Evolutionary conservation across 1,140 invertebrate species (phyloP).

Genomic region (Thalassaphorura encarpata): DNA sequence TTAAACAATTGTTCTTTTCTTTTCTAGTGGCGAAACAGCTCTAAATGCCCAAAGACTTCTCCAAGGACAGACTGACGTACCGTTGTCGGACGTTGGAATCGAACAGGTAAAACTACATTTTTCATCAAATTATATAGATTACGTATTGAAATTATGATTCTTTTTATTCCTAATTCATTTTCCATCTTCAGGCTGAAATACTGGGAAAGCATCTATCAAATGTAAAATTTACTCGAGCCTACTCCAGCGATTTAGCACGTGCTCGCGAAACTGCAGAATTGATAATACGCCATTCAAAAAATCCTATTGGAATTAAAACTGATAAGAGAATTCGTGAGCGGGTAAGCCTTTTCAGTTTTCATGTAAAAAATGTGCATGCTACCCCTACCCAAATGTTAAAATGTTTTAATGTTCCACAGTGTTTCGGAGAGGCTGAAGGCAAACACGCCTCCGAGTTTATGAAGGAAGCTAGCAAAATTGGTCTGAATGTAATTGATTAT

Average conservation of each 20-base stretch:
- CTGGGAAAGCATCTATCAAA: slow-evolving; percentile 12
- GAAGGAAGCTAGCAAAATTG: slow-evolving; percentile 16
- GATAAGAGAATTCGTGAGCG: slow-evolving; percentile 21
- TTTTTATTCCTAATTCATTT: no score
- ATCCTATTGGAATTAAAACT: background rate
- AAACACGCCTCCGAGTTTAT: background rate
- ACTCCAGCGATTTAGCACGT: slow-evolving; percentile 16
- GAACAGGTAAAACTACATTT: slow-evolving; percentile 27
- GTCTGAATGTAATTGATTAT: background rate
- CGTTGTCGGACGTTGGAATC: slow-evolving; percentile 15
- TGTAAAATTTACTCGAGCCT: slow-evolving; percentile 13
- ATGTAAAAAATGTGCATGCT: background rate
- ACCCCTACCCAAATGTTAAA: background rate
- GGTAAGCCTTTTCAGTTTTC: slow-evolving; percentile 3
- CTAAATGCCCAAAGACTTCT: slow-evolving; percentile 18
- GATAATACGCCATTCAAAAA: slow-evolving; percentile 10
- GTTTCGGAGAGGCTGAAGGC: slow-evolving; percentile 25
- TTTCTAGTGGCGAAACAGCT: slow-evolving; percentile 24
- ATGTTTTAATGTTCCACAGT: slow-evolving; percentile 6
- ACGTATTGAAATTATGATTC: no score
- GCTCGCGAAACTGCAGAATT: slow-evolving; percentile 22
- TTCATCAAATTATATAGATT: no score
- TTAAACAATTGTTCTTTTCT: background rate
- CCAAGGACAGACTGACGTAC: slow-evolving; percentile 23
- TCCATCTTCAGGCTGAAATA: slow-evolving; percentile 16